Evolutionary conservation across 1,140 invertebrate genomes (phyloP).

Genomic region (Drosophila arawakana): DNA sequence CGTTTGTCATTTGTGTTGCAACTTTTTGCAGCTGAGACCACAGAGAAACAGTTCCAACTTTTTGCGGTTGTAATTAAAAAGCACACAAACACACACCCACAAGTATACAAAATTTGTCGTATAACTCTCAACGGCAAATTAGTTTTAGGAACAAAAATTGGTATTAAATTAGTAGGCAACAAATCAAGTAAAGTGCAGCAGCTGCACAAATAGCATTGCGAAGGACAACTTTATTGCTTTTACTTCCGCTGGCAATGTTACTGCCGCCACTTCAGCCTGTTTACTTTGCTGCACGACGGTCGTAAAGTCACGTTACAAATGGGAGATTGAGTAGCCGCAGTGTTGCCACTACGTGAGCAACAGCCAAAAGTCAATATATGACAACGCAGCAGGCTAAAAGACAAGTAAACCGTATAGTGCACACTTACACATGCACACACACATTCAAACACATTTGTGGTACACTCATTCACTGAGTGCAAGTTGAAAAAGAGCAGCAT

Average conservation of each 20-base stretch:
- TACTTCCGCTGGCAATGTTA: neutral
- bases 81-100: neutral
- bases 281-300: neutral
- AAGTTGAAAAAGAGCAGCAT: constrained; percentile 24
- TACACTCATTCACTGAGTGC: constrained; percentile 32
- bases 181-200: constrained; percentile 54
- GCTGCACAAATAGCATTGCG: constrained; percentile 25
- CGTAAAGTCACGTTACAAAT: constrained; percentile 59
- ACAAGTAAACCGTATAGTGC: constrained; percentile 58
- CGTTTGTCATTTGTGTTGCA: neutral
- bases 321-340: constrained; percentile 54
- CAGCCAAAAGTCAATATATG: constrained; percentile 60
- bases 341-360: constrained; percentile 54
- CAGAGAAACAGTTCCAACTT: constrained; percentile 18
- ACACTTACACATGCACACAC: constrained; percentile 39
- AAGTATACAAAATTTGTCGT: constrained; percentile 23
- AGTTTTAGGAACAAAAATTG: constrained; percentile 54
- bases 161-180: constrained; percentile 48
- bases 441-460: neutral
- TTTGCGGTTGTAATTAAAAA: constrained; percentile 65
- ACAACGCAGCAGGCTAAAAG: constrained; percentile 43
- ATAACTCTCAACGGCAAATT: constrained; percentile 21
- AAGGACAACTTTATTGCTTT: constrained; percentile 3
- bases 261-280: constrained; percentile 10
- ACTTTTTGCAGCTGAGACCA: constrained; percentile 31